Base-by-base conservation (phyloP, 2,888 invertebrate species). In the Ptilodon capucinus region DNA sequence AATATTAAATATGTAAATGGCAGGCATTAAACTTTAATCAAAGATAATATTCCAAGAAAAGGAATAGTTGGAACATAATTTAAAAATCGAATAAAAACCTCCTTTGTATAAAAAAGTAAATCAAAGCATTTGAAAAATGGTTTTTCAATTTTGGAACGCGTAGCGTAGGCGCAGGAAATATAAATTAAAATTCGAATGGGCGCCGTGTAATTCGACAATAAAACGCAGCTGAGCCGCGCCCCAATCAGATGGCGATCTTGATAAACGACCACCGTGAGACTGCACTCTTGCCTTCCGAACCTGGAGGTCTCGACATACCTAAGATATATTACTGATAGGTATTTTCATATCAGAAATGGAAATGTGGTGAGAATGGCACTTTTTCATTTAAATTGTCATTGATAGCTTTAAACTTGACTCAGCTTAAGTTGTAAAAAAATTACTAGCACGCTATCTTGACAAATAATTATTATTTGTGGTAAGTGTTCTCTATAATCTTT, bases 191-290 rank as follows among this genome's bases (percentile, higher is more conserved):
- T 89, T 84, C 75, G 81, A 81, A 88, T 79, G 79, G 82, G 83
- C 73, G 68, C 64, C 71, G 71, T 75, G 83, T 85, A 84, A 86
- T 86, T 86, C 84, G 80, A 81, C 86, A 86, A 88, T 89, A 88
- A 89, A 90, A 88, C 86, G 86, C 91, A 90, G 90, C 90, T 90
- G 88, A 84, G 84, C 71, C 85, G 79, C 81, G 57, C 84, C 82
- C 84, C 88, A 83, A 88, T 89, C 87, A 84, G 80, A 82, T 79
- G 84, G 81, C 88, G 86, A 88, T 88, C 85, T 82, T 91, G 91
- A 91, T 90, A 90, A 90, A 91, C 86, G 90, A 91, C 63, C 79
- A 71, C 80, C 81, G 83, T 90, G 89, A 91, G 87, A 86, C 81
- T 88, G 90, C 90, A 90, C 70, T 89, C 82, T 84, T 80, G 63